A percentile compares a stretch with the other conserved stretches of the same genome.
These are phyloP conservation scores for Cataglyphis cursor DNA, from an alignment of 2,888 invertebrate species.

Conservation along the genomic window DNA sequence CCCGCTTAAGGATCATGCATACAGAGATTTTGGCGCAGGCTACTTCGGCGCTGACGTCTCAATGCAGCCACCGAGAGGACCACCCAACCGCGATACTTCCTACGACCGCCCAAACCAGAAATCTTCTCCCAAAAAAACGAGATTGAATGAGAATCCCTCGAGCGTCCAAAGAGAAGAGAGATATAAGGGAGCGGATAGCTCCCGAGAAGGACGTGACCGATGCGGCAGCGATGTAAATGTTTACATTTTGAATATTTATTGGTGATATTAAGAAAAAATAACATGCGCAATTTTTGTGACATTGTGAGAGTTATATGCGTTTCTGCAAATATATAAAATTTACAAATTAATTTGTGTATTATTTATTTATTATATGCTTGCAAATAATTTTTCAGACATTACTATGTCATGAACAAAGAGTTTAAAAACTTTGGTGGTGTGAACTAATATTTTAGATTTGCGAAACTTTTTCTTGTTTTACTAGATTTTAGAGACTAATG, in stretches of 20 bases:
- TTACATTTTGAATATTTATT: slow-evolving; percentile 37
- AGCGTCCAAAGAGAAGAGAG: slow-evolving; percentile 8
- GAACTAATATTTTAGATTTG: background rate
- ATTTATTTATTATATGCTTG: background rate
- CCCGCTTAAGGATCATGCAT: slow-evolving; percentile 68
- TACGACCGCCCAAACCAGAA: slow-evolving; percentile 80
- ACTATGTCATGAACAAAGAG: background rate
- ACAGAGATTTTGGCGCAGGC: slow-evolving; percentile 66
- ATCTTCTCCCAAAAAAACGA: slow-evolving; percentile 71
- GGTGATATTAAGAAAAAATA: background rate
- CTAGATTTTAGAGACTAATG: background rate
- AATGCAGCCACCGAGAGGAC: slow-evolving; percentile 80
- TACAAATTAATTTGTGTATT: background rate
- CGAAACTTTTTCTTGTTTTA: background rate
- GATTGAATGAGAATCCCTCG: slow-evolving; percentile 18
- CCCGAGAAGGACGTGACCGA: slow-evolving; percentile 21
- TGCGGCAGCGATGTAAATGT: background rate
- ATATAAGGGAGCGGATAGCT: slow-evolving; percentile 12
- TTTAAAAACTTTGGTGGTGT: background rate
- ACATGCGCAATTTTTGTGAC: background rate
- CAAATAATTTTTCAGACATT: background rate
- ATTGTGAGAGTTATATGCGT: background rate
- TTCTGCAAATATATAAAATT: background rate
- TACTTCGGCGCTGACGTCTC: slow-evolving; percentile 81
- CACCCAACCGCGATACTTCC: slow-evolving; percentile 79